Evolutionary conservation across 2,113 vertebrate species (phyloP).

Genomic region (Cochlearius cochlearius): DNA sequence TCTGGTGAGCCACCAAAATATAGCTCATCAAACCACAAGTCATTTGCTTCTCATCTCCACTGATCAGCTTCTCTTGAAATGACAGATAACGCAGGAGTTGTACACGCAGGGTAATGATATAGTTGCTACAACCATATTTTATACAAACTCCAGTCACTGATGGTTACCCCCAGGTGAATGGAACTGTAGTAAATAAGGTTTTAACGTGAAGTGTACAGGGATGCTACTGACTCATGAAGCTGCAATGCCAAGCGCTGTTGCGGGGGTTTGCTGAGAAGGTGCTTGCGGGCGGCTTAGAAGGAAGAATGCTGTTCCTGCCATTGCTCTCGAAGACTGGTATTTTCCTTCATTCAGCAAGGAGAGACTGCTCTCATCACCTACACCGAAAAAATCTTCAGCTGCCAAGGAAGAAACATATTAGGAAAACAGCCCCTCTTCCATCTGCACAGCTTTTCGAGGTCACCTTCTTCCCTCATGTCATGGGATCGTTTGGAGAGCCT

Average conservation of each 20-base stretch:
- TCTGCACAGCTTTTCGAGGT: neutral
- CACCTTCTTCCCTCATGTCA: constrained; percentile 3
- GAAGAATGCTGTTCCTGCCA: neutral
- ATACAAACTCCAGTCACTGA: neutral
- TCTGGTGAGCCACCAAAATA: neutral
- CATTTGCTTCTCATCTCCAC: neutral
- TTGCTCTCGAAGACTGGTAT: neutral
- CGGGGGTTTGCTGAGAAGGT: neutral
- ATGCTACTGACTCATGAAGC: neutral
- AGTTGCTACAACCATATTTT: neutral
- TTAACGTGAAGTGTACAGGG: neutral
- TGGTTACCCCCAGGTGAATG: neutral
- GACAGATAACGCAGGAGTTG: neutral
- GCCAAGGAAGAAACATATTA: neutral
- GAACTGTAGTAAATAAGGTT: neutral
- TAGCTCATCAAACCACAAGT: neutral
- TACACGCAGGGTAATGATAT: neutral
- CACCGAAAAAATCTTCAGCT: neutral
- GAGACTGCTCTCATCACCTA: neutral
- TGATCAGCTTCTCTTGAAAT: neutral
- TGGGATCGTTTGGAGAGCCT: neutral
- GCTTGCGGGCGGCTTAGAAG: neutral
- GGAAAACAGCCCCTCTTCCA: neutral
- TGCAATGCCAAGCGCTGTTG: neutral
- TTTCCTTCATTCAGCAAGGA: neutral